Conservation (phyloP, 2,888 invertebrate genomes). For the Acholoe squamosa region DNA sequence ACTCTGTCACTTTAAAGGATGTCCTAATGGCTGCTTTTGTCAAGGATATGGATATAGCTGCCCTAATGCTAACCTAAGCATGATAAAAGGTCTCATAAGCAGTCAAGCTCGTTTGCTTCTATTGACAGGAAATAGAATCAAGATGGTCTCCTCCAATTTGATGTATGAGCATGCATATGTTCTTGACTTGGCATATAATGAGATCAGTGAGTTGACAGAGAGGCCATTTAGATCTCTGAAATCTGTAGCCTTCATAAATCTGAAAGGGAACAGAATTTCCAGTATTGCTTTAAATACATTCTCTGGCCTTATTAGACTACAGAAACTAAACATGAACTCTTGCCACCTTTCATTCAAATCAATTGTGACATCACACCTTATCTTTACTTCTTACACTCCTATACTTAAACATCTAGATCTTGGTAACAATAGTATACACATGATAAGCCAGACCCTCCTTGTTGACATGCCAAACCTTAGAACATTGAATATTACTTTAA, state of each 20-base stretch:
- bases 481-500: neutral
- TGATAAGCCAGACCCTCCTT: neutral
- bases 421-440: neutral
- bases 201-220: neutral
- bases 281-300: neutral
- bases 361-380: neutral
- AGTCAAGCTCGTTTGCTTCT: neutral
- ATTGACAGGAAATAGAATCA: neutral
- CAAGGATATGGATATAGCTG: conserved; percentile 4
- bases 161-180: neutral
- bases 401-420: neutral
- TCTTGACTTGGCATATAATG: neutral
- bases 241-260: neutral
- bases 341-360: no score
- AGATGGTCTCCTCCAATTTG: neutral
- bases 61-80: neutral
- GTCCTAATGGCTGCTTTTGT: neutral
- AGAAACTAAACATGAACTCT: neutral
- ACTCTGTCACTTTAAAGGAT: neutral
- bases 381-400: neutral
- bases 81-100: neutral
- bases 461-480: neutral
- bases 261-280: neutral
- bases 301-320: neutral
- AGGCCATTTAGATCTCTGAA: neutral